phyloP scores from a whole-genome alignment of 2,113 vertebrate species.

The Cephalopholis sonnerati region DNA sequence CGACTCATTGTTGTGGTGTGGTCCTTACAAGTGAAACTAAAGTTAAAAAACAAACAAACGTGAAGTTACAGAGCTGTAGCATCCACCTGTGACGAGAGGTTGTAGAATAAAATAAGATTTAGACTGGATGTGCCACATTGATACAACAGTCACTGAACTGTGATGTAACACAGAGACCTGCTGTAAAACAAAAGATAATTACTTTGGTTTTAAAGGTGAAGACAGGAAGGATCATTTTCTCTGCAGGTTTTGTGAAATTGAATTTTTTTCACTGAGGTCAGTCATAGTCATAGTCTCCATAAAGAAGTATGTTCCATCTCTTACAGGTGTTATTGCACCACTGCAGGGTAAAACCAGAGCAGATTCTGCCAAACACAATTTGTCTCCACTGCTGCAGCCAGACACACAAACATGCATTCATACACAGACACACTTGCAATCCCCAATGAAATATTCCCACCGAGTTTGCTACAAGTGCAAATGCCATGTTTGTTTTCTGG shows the following conservation, averaged over 20 bases:
- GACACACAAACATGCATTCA: background rate
- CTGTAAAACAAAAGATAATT: constrained; percentile 11
- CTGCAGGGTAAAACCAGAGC: background rate
- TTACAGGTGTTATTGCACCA: constrained; percentile 18
- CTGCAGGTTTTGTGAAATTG: constrained; percentile 42
- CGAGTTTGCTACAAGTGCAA: background rate
- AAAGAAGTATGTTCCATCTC: constrained; percentile 25
- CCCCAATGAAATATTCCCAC: background rate
- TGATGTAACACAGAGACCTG: background rate
- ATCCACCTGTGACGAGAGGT: background rate
- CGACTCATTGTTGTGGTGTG: no score
- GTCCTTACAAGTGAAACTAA: no score
- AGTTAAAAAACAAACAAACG: background rate
- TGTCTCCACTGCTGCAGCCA: background rate
- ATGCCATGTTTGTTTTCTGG: background rate
- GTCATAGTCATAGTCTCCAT: constrained; percentile 26
- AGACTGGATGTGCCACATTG: background rate
- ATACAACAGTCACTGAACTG: background rate
- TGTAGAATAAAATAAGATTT: background rate
- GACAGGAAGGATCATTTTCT: constrained; percentile 25
- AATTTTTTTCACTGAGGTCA: constrained; percentile 32
- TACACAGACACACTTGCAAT: background rate
- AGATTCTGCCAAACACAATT: constrained; percentile 1
- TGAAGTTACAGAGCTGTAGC: background rate
- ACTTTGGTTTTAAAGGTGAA: background rate